Evolutionary conservation across 2,888 invertebrate genomes (phyloP), one percentile per base, ranked within the genome.

Genomic region (Drosophila neonasuta): DNA sequence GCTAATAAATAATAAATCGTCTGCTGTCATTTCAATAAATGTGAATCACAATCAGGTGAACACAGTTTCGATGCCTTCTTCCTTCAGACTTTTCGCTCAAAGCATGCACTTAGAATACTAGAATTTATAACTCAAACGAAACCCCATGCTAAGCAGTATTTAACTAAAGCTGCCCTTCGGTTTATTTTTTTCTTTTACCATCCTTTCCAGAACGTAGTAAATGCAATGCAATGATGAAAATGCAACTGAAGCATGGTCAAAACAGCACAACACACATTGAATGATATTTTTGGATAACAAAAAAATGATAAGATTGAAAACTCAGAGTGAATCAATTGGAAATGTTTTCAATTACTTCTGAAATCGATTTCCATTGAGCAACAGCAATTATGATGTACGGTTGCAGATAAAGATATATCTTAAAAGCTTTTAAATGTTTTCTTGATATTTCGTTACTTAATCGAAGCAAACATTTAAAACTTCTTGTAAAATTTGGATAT

Each of bases 1-100:
- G 73, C 74, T 85, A 87, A 83, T 83, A 83, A 83, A 83, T 83
- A 83, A 83, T 83, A 83, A 80, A 83, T 87, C 63, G 74, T 69
- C 68, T 73, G 76, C 76, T 85, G 83, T 67, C 75, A 78, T 83
- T 85, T 82, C 76, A 82, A 85, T 85, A 83, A 87, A 85, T 73
- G 68, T 68, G 66, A 56, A 39, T 39, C 58, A 54, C 36, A 52
- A 36, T 36, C 34, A 36, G 34, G 34, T 36, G 34, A 36, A n/a
- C 34, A 36, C 9, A 24, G 13, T 20, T 51, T n/a, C 55, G 32
- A 55, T 39, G 24, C 24, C 24, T 61, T 39, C 55, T 36, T 29
- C 13, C 39, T 39, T 10, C 5, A 10, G 17, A 4, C 24, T 29
- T 36, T 20, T 10, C 0, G 17, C 11, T 7, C 32, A 17, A 30